phyloP scores from a whole-genome alignment of 1,140 invertebrate species.

The Pectinophora gossypiella region DNA sequence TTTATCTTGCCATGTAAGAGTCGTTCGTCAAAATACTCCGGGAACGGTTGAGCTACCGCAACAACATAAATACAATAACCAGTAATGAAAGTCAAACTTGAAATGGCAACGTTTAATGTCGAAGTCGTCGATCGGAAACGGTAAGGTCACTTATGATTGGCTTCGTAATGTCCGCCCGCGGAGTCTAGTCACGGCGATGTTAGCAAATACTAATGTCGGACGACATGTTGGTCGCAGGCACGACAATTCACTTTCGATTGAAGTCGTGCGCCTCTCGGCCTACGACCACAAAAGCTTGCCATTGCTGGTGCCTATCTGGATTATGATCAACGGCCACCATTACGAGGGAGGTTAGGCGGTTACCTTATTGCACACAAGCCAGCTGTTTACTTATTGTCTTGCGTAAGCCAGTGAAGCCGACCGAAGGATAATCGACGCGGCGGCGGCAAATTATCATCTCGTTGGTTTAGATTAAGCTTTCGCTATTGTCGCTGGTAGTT shows the following conservation, averaged over 20 bases:
- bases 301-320: conserved; percentile 51
- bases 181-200: conserved; percentile 49
- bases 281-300: conserved; percentile 43
- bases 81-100: conserved; percentile 22
- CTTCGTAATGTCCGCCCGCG: conserved; percentile 38
- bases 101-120: conserved; percentile 37
- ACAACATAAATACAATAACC: conserved; percentile 11
- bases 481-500: conserved; percentile 46
- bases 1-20: too few relatives aligned
- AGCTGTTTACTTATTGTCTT: conserved; percentile 52
- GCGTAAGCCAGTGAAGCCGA: conserved; percentile 57
- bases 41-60: not conserved
- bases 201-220: conserved; percentile 28
- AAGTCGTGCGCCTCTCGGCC: conserved; percentile 55
- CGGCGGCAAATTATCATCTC: conserved; percentile 14
- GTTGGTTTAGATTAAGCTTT: conserved; percentile 30
- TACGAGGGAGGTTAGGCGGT: conserved; percentile 35
- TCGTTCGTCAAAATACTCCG: too few relatives aligned
- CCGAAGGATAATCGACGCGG: conserved; percentile 56
- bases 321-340: conserved; percentile 61
- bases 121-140: conserved; percentile 33
- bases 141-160: conserved; percentile 47
- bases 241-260: conserved; percentile 65
- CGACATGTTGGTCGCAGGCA: conserved; percentile 45
- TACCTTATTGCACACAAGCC: conserved; percentile 48